Evolutionary conservation across 2,113 vertebrate species (phyloP).

Genomic region (Actinemys pallida): DNA sequence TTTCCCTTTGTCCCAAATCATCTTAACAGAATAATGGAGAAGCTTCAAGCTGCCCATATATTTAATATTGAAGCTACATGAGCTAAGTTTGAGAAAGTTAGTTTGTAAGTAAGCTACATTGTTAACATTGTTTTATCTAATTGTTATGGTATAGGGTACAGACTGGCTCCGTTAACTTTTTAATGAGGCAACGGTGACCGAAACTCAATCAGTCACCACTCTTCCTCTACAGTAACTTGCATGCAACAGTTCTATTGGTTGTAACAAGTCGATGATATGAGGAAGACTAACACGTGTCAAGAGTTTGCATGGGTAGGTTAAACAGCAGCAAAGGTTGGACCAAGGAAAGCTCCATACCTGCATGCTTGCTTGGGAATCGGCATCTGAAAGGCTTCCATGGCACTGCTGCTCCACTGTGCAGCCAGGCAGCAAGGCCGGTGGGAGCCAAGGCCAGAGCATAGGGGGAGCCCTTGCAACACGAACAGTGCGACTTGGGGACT

Average conservation of each 20-base stretch:
- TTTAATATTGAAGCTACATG: not conserved
- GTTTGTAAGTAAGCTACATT: not conserved
- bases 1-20: not conserved
- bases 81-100: not conserved
- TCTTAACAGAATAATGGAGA: not conserved
- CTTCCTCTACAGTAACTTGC: not conserved
- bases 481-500: not conserved
- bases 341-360: not conserved
- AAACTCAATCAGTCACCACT: not conserved
- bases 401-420: no score
- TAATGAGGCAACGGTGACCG: not conserved
- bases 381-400: not conserved
- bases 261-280: rapidly evolving
- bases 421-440: no score
- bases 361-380: not conserved
- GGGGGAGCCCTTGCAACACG: not conserved
- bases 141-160: not conserved
- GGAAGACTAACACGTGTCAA: not conserved
- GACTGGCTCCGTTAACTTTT: not conserved
- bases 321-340: not conserved
- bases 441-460: not conserved
- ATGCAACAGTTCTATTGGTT: not conserved
- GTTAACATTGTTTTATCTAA: not conserved
- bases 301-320: rapidly evolving
- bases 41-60: not conserved